Evolutionary conservation across 2,888 invertebrate genomes (phyloP).

Genomic region (Teleiodes luculella): DNA sequence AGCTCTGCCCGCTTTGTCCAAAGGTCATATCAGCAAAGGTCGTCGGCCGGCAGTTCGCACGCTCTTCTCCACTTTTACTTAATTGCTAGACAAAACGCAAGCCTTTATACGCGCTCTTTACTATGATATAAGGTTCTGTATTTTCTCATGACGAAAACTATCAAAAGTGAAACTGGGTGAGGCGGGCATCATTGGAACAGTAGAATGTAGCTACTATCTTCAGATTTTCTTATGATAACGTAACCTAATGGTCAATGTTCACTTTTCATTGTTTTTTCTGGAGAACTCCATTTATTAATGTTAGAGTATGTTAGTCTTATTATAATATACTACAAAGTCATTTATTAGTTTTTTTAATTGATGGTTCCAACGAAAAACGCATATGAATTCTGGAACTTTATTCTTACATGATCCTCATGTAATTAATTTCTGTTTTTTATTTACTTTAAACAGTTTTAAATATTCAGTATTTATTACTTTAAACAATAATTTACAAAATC

Average conservation of each 20-base stretch:
- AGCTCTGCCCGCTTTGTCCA: constrained; percentile 5
- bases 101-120: constrained; percentile 59
- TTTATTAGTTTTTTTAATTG: too few relatives aligned
- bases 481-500: too few relatives aligned
- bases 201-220: background rate
- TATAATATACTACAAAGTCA: too few relatives aligned
- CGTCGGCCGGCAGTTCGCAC: constrained; percentile 50
- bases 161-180: constrained; percentile 61
- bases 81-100: constrained; percentile 63
- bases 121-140: constrained; percentile 49
- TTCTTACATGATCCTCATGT: too few relatives aligned
- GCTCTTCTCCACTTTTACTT: constrained; percentile 66
- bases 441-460: too few relatives aligned
- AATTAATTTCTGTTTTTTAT: too few relatives aligned
- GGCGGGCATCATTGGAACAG: constrained; percentile 21
- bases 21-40: constrained; percentile 28
- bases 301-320: background rate
- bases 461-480: too few relatives aligned
- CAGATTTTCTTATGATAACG: background rate
- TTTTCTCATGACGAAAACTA: constrained; percentile 47
- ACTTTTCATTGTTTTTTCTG: background rate
- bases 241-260: background rate
- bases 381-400: too few relatives aligned
- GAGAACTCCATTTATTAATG: background rate
- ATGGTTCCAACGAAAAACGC: too few relatives aligned